Conservation (phyloP, 1,140 invertebrate species). For the Drosophila yakuba region DNA sequence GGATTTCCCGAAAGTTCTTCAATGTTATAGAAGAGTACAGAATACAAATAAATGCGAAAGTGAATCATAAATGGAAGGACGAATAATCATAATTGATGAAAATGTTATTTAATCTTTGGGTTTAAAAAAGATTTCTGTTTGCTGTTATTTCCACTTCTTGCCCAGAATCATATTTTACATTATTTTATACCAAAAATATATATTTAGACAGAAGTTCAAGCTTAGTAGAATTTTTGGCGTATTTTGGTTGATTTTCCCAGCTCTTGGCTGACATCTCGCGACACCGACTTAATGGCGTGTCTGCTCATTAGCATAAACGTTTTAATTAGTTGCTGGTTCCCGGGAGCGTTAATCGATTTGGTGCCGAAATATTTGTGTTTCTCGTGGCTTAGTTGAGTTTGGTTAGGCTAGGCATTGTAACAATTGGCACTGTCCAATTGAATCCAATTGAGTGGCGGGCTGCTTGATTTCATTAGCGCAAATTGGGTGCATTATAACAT, state of each 20-base stretch:
- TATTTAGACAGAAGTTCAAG: too few relatives aligned
- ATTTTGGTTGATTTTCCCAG: conserved; percentile 11
- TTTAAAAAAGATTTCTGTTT: too few relatives aligned
- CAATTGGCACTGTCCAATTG: conserved; percentile 55
- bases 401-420: conserved; percentile 40
- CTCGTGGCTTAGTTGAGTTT: conserved; percentile 20
- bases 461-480: conserved; percentile 73
- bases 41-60: neutral
- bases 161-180: too few relatives aligned
- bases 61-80: neutral
- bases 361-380: conserved; percentile 43
- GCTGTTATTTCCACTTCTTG: too few relatives aligned
- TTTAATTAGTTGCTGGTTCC: conserved; percentile 67
- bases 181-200: too few relatives aligned
- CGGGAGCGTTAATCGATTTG: conserved; percentile 57
- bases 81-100: neutral
- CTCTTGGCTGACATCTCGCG: conserved; percentile 41
- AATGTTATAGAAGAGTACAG: neutral
- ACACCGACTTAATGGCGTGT: conserved; percentile 60
- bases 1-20: too few relatives aligned
- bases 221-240: neutral
- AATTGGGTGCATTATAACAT: conserved; percentile 64
- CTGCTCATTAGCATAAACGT: conserved; percentile 73
- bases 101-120: neutral
- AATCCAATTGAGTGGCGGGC: conserved; percentile 73